Evolutionary conservation across 2,797 vertebrate genomes (phyloP), one percentile per base, ranked within the genome.

Genomic region (Pteropus rufus): DNA sequence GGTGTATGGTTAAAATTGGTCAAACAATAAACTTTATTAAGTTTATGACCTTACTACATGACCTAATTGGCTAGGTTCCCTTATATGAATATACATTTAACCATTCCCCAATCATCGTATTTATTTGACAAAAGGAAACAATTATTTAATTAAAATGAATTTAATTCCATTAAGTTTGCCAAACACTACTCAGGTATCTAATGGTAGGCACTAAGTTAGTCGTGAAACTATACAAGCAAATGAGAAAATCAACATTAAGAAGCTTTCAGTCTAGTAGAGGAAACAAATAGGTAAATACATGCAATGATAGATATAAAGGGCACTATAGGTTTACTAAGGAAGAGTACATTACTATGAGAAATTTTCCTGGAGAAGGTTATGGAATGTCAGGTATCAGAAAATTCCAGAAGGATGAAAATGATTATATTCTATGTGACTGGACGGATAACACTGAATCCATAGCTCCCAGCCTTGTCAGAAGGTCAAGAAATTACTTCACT

Each of bases 131-230:
- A 93, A 80, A 86, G 23, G 10, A 89, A 84, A 77, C 7, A 72
- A 81, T 12, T 62, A n/a, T 87, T 94, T 76, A 72, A 92, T 24
- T 72, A 89, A 92, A 95, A 80, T 24, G 3, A 88, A 49, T 62
- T 94, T 62, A 82, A 44, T 58, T 77, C 10, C 62, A 89, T 65
- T 93, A 58, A 49, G 26, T 91, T 91, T 94, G 49, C 26, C 8
- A 86, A 86, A 54, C 18, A 54, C 67, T 92, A 62, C 44, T 88
- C 10, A n/a, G 34, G 23, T 46, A 16, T 67, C 26, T 80, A 88
- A 75, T 60, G 18, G n/a, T 39, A 75, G 39, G 18, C 8, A 14
- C 36, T 91, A 65, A 92, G 10, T 26, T 60, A 64, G 7, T 72
- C 21, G n/a, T 29, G 49, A 65, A 65, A 80, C 49, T 67, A 89